Conservation (phyloP, 1,140 invertebrate species). For the Pissodes strobi region DNA sequence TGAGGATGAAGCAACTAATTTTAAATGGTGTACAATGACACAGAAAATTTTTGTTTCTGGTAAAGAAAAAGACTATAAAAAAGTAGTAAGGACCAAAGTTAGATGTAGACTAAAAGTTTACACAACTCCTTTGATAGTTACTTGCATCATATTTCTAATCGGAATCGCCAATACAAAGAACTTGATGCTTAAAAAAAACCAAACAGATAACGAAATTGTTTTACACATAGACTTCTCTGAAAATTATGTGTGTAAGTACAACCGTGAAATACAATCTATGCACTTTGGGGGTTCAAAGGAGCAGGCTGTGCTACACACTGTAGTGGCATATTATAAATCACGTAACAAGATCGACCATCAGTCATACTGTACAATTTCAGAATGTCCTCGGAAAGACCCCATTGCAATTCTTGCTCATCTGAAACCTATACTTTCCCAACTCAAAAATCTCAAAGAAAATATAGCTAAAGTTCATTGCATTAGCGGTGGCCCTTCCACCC, state of each 20-base stretch:
- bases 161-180: no score
- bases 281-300: neutral
- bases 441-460: neutral
- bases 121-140: neutral
- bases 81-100: neutral
- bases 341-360: neutral
- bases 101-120: neutral
- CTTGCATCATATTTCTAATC: no score
- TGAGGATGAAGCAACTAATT: neutral
- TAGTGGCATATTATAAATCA: no score
- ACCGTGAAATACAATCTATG: no score
- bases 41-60: no score
- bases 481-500: neutral
- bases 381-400: neutral
- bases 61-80: no score
- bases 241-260: no score
- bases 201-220: neutral
- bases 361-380: neutral
- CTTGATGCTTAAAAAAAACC: neutral
- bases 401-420: neutral
- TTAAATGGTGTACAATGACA: no score
- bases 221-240: no score
- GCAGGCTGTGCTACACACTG: no score
- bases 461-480: neutral
- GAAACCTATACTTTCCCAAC: neutral